phyloP scores from a whole-genome alignment of 2,113 vertebrate species.

The Grus americana region DNA sequence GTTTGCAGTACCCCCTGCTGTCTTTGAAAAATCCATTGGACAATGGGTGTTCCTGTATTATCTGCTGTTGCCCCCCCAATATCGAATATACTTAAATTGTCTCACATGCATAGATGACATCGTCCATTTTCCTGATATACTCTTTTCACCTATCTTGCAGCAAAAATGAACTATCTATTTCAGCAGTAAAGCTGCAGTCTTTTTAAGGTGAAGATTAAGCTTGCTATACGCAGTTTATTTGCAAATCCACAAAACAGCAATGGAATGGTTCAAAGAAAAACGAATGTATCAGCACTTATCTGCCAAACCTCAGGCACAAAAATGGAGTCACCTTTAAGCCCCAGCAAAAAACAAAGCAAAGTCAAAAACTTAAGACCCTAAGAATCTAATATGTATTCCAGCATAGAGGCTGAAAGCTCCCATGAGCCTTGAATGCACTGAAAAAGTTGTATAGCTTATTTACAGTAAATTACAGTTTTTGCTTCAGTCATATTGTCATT shows the following conservation, averaged over 20 bases:
- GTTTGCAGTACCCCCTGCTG: constrained; percentile 16
- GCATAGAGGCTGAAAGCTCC: not conserved
- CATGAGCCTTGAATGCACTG: not conserved
- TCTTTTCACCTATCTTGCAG: not conserved
- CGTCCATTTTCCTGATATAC: not conserved
- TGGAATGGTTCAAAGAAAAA: not conserved
- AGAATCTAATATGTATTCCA: not conserved
- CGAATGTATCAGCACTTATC: not conserved
- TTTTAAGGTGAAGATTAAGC: not conserved
- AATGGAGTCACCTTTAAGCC: not conserved
- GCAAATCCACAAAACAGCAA: not conserved
- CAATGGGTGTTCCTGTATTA: not conserved
- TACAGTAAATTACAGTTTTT: not conserved
- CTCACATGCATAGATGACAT: not conserved
- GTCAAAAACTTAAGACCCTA: not conserved
- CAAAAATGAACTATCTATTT: not conserved
- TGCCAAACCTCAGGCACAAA: not conserved
- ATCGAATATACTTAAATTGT: not conserved
- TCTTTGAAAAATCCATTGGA: not conserved
- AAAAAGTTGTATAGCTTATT: not conserved
- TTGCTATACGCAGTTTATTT: not conserved
- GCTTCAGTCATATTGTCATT: not conserved
- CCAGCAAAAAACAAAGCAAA: not conserved
- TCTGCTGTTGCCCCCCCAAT: not conserved
- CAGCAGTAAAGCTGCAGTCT: not conserved